Percentiles rank a stretch among this genome's conserved stretches.
These are phyloP conservation scores for Pangasius macronema DNA, from an alignment of 2,797 vertebrate species.

Conservation along the genomic window DNA sequence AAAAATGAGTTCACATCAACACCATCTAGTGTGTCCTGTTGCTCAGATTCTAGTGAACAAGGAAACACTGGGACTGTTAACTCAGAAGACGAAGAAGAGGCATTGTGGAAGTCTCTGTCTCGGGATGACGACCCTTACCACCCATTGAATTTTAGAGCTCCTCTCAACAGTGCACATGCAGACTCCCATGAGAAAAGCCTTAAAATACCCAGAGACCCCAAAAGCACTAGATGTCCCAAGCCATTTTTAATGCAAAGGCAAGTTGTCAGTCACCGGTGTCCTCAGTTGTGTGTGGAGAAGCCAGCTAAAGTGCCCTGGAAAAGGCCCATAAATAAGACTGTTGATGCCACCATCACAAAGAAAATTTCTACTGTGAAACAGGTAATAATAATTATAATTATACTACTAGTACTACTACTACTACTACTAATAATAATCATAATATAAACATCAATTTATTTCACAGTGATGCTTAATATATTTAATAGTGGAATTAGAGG, in stretches of 20 bases:
- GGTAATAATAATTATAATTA: slow-evolving; percentile 59
- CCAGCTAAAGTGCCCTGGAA: slow-evolving; percentile 67
- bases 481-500: not conserved
- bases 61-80: slow-evolving; percentile 51
- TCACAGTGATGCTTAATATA: not conserved
- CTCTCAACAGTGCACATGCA: slow-evolving; percentile 43
- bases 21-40: slow-evolving; percentile 28
- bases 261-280: slow-evolving; percentile 58
- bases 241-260: slow-evolving; percentile 55
- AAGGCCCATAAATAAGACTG: slow-evolving; percentile 37
- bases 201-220: slow-evolving; percentile 11
- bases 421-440: not conserved
- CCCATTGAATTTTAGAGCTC: slow-evolving; percentile 75
- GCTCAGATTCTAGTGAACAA: slow-evolving; percentile 54
- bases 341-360: slow-evolving; percentile 20
- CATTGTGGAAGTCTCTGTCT: slow-evolving; percentile 71
- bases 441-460: not conserved
- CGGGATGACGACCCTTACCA: slow-evolving; percentile 73
- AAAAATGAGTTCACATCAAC: slow-evolving; percentile 39
- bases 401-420: not conserved
- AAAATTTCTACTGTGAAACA: slow-evolving; percentile 60
- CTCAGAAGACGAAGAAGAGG: slow-evolving; percentile 72
- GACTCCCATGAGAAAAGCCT: not conserved
- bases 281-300: slow-evolving; percentile 46
- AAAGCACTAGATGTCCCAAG: slow-evolving; percentile 35